A percentile compares a stretch with the other conserved stretches of the same genome.
Evolutionary conservation across 2,797 vertebrate species (phyloP).

Genomic region (Galagoides demidoff): DNA sequence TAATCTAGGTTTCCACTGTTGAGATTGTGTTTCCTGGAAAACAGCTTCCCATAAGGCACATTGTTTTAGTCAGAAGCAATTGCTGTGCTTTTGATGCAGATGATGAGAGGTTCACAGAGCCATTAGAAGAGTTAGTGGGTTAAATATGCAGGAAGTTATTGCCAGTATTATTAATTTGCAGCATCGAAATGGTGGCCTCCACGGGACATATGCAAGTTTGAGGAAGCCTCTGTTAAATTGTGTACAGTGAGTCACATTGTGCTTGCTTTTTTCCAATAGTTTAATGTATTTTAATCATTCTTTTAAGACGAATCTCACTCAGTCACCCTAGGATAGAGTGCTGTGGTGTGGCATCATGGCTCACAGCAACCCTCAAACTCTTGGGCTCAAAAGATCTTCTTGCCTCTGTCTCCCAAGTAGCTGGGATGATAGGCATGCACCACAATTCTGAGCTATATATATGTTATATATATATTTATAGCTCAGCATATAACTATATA

Average conservation of each 20-base stretch:
- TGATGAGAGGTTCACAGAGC: background rate
- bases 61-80: background rate
- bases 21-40: constrained; percentile 1
- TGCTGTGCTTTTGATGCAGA: background rate
- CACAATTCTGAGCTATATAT: no score
- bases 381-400: no score
- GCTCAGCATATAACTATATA: no score
- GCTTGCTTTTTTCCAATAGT: background rate
- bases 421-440: no score
- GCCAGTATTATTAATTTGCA: background rate
- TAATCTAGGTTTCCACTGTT: background rate
- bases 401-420: no score
- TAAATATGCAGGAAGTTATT: background rate
- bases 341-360: no score
- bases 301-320: no score
- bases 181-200: background rate
- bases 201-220: background rate
- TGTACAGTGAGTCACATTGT: background rate
- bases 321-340: no score
- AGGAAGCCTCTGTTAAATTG: background rate
- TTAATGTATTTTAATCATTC: no score
- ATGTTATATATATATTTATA: no score
- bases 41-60: background rate
- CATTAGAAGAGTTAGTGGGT: background rate
- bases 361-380: no score